Base-by-base conservation (phyloP, 2,888 invertebrate genomes). In the Cryptus armator region DNA sequence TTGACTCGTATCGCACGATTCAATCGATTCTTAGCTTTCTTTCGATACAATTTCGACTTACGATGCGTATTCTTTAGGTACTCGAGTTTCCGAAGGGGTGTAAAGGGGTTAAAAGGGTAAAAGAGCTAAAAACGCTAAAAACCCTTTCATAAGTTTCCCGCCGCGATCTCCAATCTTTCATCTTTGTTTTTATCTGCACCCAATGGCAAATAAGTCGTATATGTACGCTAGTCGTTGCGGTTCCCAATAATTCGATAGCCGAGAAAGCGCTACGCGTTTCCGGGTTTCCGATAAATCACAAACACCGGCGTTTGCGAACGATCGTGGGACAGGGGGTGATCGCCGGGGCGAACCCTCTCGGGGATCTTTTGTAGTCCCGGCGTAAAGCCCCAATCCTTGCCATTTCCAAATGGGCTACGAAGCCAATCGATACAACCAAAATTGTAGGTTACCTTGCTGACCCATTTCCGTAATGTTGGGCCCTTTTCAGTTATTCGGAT, bases 231-330 rank as follows among this genome's bases (percentile, higher is more conserved):
- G 0, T 37, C 37, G 37, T 37, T 37, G 68, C 74, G 68, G 74
- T 70, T 48, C 56, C 53, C 44, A 74, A 83, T 83, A 81, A 77
- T 80, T 77, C 62, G 75, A 77, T 77, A 51, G 59, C 46, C 66
- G 48, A 19, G 56, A 53, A 46, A 51, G 37, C 37, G 46, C 14
- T 48, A 37, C 37, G 29, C 44, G 71, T 84, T 84, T 84, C 80
- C 80, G 84, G 80, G 62, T 84, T 81, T 77, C 72, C 72, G 80
- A 81, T 81, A 84, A 84, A 84, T 84, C 80, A 84, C 77, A 68
- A 81, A 67, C 51, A 56, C 46, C 48, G 66, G 80, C 76, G 71
- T 72, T 64, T 16, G 48, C 16, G 74, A 68, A 68, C 4, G 44
- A n/a, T n/a, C 24, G 37, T 37, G 6, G 37, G 9, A 9, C 37